Conservation (phyloP, 1,140 invertebrate species). For the Epicauta chinensis region DNA sequence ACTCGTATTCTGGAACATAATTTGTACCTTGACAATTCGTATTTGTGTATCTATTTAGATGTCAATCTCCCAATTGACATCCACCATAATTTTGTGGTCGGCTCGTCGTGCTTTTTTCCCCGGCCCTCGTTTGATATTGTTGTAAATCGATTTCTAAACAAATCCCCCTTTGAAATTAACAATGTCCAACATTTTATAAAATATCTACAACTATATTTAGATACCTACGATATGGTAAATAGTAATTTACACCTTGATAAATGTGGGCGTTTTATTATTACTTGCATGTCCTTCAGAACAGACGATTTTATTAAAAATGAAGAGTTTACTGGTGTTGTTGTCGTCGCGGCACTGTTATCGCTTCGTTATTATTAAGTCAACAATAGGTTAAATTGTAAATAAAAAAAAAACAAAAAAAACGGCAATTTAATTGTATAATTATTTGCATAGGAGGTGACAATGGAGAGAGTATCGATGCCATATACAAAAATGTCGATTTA, state of each 20-base stretch:
- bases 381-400: too few species aligned
- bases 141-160: too few species aligned
- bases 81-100: conserved; percentile 11
- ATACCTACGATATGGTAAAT: conserved; percentile 5
- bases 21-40: conserved; percentile 5
- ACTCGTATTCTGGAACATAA: too few species aligned
- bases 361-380: too few species aligned
- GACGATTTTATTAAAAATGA: background rate
- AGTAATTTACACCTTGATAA: conserved; percentile 12
- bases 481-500: too few species aligned
- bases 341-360: too few species aligned
- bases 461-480: too few species aligned
- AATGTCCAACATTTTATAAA: conserved; percentile 8
- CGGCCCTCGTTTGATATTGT: too few species aligned
- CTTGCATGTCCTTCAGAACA: background rate
- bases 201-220: background rate
- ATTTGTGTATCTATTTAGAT: conserved; percentile 22
- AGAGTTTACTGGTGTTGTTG: background rate
- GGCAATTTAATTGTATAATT: too few species aligned
- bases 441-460: too few species aligned
- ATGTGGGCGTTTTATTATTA: conserved; percentile 8
- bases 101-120: too few species aligned
- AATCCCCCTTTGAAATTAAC: conserved; percentile 4
- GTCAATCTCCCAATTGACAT: conserved; percentile 23
- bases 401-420: too few species aligned